Base-by-base conservation (phyloP, 2,888 invertebrate genomes). In the Caenorhabditis virilis region DNA sequence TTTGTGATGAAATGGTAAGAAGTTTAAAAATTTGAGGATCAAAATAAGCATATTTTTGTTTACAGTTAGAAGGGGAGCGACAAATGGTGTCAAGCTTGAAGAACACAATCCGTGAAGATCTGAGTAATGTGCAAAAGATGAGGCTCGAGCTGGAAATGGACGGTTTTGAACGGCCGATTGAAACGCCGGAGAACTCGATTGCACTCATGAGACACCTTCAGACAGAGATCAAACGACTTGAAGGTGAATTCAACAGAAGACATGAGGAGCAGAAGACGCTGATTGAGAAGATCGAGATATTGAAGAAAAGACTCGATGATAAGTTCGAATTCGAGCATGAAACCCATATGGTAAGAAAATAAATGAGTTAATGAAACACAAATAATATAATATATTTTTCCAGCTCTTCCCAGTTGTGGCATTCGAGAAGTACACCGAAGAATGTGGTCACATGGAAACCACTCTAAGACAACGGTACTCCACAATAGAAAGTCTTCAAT, bases 1-100 rank as follows among this genome's bases (percentile, higher is more conserved):
- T 63, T 7, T 63, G 63, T 16, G 63, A 63, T 50, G 63, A 63
- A 16, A 63, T 63, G 58, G 61, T 61, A n/a, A 46, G 38, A n/a
- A n/a, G n/a, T n/a, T n/a, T n/a, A n/a, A n/a, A n/a, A n/a, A n/a
- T n/a, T n/a, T n/a, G n/a, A n/a, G 35, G 7, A 18, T n/a, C 9
- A 49, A 33, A 33, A 33, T 33, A 33, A 33, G 15, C 33, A 33
- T 11, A 11, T 33, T 33, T 13, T 33, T 33, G 33, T 33, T 33
- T 22, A n/a, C 51, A 61, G 61, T 20, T 58, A 3, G 23, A 38
- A 20, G 63, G 63, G 2, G 63, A 63, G 30, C 47, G 50, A 16
- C 53, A 58, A 13, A 63, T 63, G 63, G 57, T 63, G 4, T 25
- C 41, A 16, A 33, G 43, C n/a, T n/a, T 63, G 30, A 38, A 49